These are phyloP conservation scores for Tenthredo notha DNA, from an alignment of 2,888 invertebrate species.

Conservation along the genomic window DNA sequence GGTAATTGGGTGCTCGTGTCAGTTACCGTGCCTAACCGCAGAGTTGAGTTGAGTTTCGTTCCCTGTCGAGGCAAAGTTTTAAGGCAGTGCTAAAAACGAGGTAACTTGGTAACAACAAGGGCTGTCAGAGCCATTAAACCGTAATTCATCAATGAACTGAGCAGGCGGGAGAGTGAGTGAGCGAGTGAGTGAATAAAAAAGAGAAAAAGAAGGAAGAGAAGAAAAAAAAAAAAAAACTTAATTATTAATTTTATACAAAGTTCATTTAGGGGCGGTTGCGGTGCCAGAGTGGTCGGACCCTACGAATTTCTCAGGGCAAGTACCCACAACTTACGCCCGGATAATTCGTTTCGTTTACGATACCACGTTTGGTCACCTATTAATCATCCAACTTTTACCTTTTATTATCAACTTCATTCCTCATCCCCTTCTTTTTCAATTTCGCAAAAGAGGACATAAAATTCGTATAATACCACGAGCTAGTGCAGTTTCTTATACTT, in stretches of 20 bases:
- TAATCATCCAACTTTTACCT: neutral
- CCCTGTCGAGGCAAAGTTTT: neutral
- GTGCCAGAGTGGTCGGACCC: neutral
- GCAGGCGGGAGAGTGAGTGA: neutral
- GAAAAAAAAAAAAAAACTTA: neutral
- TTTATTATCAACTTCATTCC: neutral
- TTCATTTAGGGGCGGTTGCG: neutral
- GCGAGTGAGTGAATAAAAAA: neutral
- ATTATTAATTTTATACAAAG: conserved; percentile 37
- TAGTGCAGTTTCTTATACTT: too few species aligned
- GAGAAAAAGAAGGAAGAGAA: neutral
- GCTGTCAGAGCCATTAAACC: conserved; percentile 44
- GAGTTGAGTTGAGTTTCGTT: neutral
- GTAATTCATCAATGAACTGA: conserved; percentile 37
- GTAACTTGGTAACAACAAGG: conserved; percentile 32
- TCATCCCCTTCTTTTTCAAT: neutral
- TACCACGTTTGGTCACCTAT: neutral
- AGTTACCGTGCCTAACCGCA: neutral
- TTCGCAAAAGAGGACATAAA: neutral
- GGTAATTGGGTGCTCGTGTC: conserved; percentile 42
- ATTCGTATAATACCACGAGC: too few species aligned
- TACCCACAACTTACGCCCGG: neutral
- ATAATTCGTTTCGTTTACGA: conserved; percentile 13
- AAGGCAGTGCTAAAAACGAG: neutral
- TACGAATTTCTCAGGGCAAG: neutral